phyloP scores from a whole-genome alignment of 2,888 invertebrate genomes.

The Lycia hirtaria region DNA sequence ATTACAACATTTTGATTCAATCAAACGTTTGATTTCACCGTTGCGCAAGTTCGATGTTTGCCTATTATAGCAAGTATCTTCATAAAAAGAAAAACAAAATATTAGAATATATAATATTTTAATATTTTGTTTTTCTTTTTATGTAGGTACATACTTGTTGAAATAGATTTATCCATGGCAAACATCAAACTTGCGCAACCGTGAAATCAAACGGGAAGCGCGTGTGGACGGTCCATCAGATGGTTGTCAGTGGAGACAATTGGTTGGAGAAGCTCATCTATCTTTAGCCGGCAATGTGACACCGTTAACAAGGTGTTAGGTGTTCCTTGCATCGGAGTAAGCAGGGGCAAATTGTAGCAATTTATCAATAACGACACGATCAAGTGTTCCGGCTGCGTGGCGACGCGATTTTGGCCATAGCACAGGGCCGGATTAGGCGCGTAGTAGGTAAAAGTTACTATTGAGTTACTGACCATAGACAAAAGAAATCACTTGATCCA shows the following conservation, averaged over 20 bases:
- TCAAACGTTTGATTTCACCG: slow-evolving; percentile 17
- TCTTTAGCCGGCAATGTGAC: slow-evolving; percentile 55
- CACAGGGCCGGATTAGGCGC: slow-evolving; percentile 47
- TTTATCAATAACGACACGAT: slow-evolving; percentile 83
- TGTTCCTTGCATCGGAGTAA: slow-evolving; percentile 48
- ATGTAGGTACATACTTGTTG: background rate
- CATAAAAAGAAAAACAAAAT: no score
- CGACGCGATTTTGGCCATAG: slow-evolving; percentile 72
- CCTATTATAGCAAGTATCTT: background rate
- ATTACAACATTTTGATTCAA: no score
- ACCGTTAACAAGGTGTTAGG: slow-evolving; percentile 54
- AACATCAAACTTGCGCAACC: slow-evolving; percentile 22
- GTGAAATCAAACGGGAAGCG: slow-evolving; percentile 21
- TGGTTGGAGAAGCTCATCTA: slow-evolving; percentile 33
- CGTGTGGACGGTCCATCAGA: slow-evolving; percentile 14
- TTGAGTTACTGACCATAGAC: no score
- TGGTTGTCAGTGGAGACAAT: slow-evolving; percentile 27
- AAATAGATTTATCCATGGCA: background rate
- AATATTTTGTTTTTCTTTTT: no score
- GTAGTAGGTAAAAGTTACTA: no score
- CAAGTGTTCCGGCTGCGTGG: slow-evolving; percentile 75
- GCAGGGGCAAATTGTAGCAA: slow-evolving; percentile 72
- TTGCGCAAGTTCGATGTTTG: slow-evolving; percentile 21
- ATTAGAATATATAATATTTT: no score
- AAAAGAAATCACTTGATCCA: no score